Evolutionary conservation across 64 coral and sea anemone species (phyloP).

Genomic region (Stichodactyla mertensii): DNA sequence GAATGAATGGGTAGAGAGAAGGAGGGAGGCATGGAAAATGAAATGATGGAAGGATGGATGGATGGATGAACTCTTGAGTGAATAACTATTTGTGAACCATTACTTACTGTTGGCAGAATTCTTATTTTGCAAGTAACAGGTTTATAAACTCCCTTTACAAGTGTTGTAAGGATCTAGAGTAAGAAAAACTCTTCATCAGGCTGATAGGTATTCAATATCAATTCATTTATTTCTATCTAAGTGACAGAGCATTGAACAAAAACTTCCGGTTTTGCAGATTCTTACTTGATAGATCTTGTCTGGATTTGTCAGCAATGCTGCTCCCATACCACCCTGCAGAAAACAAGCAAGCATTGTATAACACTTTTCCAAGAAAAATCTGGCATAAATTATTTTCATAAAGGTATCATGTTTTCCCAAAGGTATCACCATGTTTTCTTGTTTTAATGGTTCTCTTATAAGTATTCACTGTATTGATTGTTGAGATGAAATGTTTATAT

Average conservation of each 20-base stretch:
- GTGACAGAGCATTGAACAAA: too few species aligned
- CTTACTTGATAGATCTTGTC: slow-evolving; percentile 82
- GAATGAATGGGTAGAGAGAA: not conserved
- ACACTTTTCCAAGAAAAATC: too few species aligned
- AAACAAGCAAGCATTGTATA: not conserved
- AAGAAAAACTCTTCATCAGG: not conserved
- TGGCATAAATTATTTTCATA: too few species aligned
- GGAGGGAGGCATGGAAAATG: not conserved
- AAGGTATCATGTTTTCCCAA: too few species aligned
- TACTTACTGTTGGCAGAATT: slow-evolving; percentile 94
- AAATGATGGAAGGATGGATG: not conserved
- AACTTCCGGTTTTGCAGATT: too few species aligned
- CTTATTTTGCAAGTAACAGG: slow-evolving; percentile 98
- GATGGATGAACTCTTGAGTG: not conserved
- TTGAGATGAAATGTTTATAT: not conserved
- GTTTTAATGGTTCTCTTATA: too few species aligned
- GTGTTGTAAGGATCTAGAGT: slow-evolving; percentile 74
- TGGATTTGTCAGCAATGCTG: slow-evolving; percentile 82
- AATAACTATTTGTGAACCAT: not conserved
- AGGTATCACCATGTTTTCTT: too few species aligned
- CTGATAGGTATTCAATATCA: too few species aligned
- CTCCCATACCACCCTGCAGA: slow-evolving; percentile 85
- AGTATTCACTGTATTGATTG: not conserved
- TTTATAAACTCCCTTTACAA: slow-evolving; percentile 78
- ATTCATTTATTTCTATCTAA: too few species aligned